These are phyloP conservation scores for Psophia crepitans DNA, from an alignment of 2,113 vertebrate genomes.

Conservation along the genomic window DNA sequence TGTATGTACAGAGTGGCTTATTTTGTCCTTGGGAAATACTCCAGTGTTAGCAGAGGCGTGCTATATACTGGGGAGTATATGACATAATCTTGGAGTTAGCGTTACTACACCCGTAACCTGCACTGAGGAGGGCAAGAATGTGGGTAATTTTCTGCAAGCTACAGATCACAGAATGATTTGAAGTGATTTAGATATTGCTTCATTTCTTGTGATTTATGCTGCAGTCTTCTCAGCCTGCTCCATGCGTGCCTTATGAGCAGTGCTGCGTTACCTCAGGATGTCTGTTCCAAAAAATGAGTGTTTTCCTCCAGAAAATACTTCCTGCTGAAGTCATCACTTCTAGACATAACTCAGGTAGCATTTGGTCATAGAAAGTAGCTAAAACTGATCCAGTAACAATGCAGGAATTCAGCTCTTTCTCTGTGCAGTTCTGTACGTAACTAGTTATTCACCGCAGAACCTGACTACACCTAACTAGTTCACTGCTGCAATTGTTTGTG, in stretches of 20 bases:
- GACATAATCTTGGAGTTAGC: neutral
- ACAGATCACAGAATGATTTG: neutral
- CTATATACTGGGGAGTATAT: neutral
- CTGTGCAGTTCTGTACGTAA: neutral
- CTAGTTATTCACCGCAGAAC: neutral
- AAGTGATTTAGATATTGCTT: neutral
- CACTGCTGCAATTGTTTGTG: neutral
- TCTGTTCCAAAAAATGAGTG: neutral
- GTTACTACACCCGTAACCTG: neutral
- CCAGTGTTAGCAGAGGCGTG: neutral
- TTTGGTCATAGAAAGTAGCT: neutral
- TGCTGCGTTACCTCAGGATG: neutral
- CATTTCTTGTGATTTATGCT: neutral
- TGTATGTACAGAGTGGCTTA: neutral
- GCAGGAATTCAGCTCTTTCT: neutral
- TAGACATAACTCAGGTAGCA: neutral
- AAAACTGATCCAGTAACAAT: neutral
- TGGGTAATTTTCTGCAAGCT: neutral
- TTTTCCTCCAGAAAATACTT: neutral
- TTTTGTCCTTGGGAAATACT: neutral
- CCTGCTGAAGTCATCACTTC: neutral
- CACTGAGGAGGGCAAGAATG: neutral
- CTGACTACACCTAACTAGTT: rapidly evolving
- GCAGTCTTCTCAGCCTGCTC: neutral
- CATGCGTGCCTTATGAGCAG: neutral